A percentile compares a stretch with the other conserved stretches of the same genome.
Conservation (phyloP, 2,113 vertebrate genomes). For the Colius striatus region DNA sequence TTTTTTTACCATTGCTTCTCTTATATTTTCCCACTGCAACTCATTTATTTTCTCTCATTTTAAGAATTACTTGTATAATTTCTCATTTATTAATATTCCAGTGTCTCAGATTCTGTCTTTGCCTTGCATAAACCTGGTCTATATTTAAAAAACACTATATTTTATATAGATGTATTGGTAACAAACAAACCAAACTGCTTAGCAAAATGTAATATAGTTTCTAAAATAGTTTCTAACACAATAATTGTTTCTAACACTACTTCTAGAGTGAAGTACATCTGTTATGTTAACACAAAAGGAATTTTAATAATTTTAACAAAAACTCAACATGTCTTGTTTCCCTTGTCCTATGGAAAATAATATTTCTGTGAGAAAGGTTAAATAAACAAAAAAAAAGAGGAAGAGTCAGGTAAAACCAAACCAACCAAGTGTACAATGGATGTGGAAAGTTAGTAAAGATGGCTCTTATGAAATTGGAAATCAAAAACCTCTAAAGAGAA, state of each 20-base stretch:
- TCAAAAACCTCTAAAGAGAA: not conserved
- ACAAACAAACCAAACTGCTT: not conserved
- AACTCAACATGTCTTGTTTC: not conserved
- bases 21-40: fast-evolving
- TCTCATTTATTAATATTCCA: not conserved
- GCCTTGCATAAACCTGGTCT: not conserved
- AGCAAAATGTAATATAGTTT: not conserved
- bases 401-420: not conserved
- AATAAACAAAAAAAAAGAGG: no score
- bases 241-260: not conserved
- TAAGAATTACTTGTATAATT: not conserved
- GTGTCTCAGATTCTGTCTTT: not conserved
- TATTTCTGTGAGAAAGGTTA: not conserved
- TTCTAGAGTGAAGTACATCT: not conserved
- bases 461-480: not conserved
- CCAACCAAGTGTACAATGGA: not conserved
- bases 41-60: not conserved
- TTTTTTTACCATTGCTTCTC: not conserved
- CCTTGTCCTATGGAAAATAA: not conserved
- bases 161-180: not conserved
- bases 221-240: not conserved
- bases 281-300: not conserved
- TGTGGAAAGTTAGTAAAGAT: not conserved
- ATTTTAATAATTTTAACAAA: not conserved
- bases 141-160: not conserved